Evolutionary conservation across 2,797 vertebrate genomes (phyloP), one percentile per base, ranked within the genome.

Genomic region (Enteromius anoplus): DNA sequence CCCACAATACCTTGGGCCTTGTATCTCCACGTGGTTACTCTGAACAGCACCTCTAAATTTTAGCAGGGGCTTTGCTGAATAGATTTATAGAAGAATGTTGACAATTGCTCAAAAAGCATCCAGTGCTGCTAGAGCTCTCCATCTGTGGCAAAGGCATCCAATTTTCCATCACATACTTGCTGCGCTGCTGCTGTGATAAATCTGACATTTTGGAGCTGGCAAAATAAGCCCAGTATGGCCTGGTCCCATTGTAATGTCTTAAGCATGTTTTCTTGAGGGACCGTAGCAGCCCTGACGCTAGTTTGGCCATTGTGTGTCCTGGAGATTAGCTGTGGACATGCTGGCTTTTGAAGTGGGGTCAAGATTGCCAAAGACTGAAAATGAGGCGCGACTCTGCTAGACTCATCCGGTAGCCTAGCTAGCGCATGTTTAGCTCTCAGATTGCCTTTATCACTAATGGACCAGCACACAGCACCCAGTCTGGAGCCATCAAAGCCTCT

Each of bases 81-180:
- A 81, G 85, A 87, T 86, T 86, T 79, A 75, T 65, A 53, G 65
- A 86, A 72, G 82, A 88, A 81, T 85, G 69, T 76, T 53, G 68
- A 73, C 60, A 68, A 62, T 71, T 81, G 53, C 42, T 62, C 79
- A 79, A 80, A 82, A 69, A 42, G 76, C 71, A 75, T 79, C 70
- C 19, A 70, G 40, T 58, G 69, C 82, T 83, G 86, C 83, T 58
- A 47, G 64, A 73, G 68, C 80, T 81, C 82, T 75, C 66, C 40
- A 26, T 34, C 82, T 70, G 45, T 66, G 70, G 84, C 64, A 42
- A 51, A 55, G 15, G 81, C 62, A 47, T 78, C 81, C 83, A 82
- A 65, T 78, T 89, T 86, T 88, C 86, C 88, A 87, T 82, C 77
- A 83, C 85, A 72, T 83, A 71, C 45, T 64, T 82, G 55, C 76